Evolutionary conservation across 2,888 invertebrate species (phyloP).

Genomic region (Melanostoma scalare): DNA sequence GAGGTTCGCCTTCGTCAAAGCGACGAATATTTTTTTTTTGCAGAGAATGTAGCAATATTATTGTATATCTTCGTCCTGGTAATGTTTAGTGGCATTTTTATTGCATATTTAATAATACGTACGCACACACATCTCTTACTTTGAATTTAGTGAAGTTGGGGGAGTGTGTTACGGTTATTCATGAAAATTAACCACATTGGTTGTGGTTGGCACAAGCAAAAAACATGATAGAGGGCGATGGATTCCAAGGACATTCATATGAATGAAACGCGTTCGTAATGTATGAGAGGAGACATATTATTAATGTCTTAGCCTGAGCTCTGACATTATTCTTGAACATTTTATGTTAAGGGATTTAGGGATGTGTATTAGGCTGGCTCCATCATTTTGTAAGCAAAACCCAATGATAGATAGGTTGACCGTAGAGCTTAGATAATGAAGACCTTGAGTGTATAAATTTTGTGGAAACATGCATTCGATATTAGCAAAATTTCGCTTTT

Average conservation of each 20-base stretch:
- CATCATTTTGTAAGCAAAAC: conserved; percentile 3
- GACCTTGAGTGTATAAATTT: conserved; percentile 9
- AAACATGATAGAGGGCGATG: conserved; percentile 2
- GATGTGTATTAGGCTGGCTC: neutral
- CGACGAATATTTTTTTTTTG: conserved; percentile 9
- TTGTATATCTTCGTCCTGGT: conserved; percentile 37
- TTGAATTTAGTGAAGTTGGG: conserved; percentile 32
- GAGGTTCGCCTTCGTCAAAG: neutral
- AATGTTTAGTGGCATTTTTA: conserved; percentile 67
- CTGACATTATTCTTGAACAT: conserved; percentile 35
- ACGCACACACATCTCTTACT: conserved; percentile 48
- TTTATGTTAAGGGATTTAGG: conserved; percentile 36
- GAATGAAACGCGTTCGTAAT: conserved; percentile 23
- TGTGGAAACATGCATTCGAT: too few species aligned
- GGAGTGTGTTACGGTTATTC: conserved; percentile 34
- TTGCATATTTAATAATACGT: conserved; percentile 61
- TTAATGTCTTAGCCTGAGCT: conserved; percentile 38
- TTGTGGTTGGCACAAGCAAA: conserved; percentile 2
- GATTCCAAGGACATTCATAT: conserved; percentile 32
- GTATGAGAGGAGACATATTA: conserved; percentile 11
- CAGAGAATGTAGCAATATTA: conserved; percentile 12
- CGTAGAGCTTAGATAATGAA: conserved; percentile 33
- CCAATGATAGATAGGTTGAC: conserved; percentile 24
- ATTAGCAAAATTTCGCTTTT: too few species aligned
- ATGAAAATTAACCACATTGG: conserved; percentile 41